phyloP scores from a whole-genome alignment of 2,888 invertebrate species.

The Phortica magna region DNA sequence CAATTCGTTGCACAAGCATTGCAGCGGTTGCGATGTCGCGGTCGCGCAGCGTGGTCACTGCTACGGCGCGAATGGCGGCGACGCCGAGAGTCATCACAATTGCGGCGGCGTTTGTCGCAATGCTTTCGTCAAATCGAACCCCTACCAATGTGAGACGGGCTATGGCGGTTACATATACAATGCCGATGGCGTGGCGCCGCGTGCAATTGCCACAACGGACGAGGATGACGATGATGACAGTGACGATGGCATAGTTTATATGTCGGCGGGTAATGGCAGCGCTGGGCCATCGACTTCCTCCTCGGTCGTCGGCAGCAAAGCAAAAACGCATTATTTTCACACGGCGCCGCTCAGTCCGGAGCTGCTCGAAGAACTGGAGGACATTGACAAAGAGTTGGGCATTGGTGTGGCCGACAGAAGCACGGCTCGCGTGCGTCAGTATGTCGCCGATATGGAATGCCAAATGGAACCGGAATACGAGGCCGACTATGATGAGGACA shows the following conservation, averaged over 20 bases:
- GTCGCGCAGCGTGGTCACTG: slow-evolving; percentile 66
- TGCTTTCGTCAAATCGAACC: slow-evolving; percentile 74
- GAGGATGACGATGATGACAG: slow-evolving; percentile 74
- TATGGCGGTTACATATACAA: slow-evolving; percentile 70
- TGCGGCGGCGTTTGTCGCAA: slow-evolving; percentile 74
- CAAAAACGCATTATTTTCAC: slow-evolving; percentile 63
- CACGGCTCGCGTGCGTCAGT: neutral
- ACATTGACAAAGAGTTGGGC: slow-evolving; percentile 34
- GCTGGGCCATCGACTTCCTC: slow-evolving; percentile 36
- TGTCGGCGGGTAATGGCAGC: slow-evolving; percentile 60
- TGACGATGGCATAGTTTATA: slow-evolving; percentile 74
- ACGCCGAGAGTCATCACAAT: slow-evolving; percentile 72
- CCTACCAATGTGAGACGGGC: slow-evolving; percentile 75
- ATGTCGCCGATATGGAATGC: slow-evolving; percentile 40
- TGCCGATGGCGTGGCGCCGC: slow-evolving; percentile 43
- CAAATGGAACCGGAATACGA: slow-evolving; percentile 57
- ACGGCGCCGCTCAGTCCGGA: slow-evolving; percentile 52
- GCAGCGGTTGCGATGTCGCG: slow-evolving; percentile 38
- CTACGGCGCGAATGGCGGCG: slow-evolving; percentile 73
- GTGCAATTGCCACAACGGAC: slow-evolving; percentile 41
- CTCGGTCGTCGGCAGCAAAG: slow-evolving; percentile 33
- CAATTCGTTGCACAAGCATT: slow-evolving; percentile 57
- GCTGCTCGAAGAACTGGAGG: slow-evolving; percentile 50
- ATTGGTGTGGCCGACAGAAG: slow-evolving; percentile 20
- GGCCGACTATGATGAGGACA: slow-evolving; percentile 72